A percentile compares a stretch with the other conserved stretches of the same genome.
These are phyloP conservation scores for Siphlonurus alternatus DNA, from an alignment of 2,888 invertebrate species.

Conservation along the genomic window DNA sequence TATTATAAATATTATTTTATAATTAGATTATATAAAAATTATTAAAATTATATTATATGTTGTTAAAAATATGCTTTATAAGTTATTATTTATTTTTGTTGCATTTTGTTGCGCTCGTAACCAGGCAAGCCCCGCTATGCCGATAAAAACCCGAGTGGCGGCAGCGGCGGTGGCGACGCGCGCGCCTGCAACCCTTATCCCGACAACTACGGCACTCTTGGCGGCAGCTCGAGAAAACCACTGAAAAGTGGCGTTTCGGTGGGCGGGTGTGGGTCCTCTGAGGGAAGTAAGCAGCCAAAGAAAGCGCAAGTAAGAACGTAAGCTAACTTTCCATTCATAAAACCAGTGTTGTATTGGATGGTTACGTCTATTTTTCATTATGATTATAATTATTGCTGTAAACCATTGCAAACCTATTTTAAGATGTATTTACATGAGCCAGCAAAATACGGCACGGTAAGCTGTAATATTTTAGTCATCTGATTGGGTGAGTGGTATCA, in stretches of 20 bases:
- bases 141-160: not conserved
- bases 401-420: not conserved
- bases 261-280: slow-evolving; percentile 10
- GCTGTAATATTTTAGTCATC: not conserved
- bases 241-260: slow-evolving; percentile 7
- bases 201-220: slow-evolving; percentile 15
- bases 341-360: slow-evolving; percentile 6
- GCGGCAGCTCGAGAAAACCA: slow-evolving; percentile 14
- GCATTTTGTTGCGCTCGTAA: not conserved
- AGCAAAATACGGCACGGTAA: not conserved
- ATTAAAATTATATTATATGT: too few relatives aligned
- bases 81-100: too few relatives aligned
- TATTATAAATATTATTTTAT: too few relatives aligned
- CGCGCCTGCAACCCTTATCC: slow-evolving; percentile 6
- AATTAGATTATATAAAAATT: too few relatives aligned
- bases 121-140: slow-evolving; percentile 2
- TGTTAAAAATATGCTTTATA: too few relatives aligned
- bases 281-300: slow-evolving; percentile 14
- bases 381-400: not conserved
- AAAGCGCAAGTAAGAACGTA: slow-evolving; percentile 25
- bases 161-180: not conserved
- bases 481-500: not conserved
- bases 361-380: slow-evolving; percentile 2
- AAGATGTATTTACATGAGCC: not conserved
- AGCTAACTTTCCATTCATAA: slow-evolving; percentile 17